Evolutionary conservation across 2,113 vertebrate genomes (phyloP).

Genomic region (Brachypteracias leptosomus): DNA sequence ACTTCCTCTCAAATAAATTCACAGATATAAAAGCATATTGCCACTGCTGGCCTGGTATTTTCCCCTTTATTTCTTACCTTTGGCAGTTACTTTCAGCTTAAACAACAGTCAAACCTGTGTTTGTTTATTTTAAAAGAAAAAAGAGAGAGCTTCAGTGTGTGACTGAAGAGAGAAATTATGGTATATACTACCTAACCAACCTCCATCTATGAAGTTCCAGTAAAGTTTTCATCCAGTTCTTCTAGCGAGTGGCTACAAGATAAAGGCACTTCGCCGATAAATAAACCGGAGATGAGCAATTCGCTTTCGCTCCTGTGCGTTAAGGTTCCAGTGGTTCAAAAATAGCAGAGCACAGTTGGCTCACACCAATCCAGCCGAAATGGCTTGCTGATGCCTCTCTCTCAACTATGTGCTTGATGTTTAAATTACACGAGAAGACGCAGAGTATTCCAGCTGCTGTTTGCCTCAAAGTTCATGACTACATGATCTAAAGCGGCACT

Average conservation of each 20-base stretch:
- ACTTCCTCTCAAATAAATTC: neutral
- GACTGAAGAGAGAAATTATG: neutral
- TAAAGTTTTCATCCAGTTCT: neutral
- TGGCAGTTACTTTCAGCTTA: neutral
- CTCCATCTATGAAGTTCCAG: neutral
- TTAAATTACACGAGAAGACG: neutral
- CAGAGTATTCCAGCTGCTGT: neutral
- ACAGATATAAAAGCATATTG: too few species aligned
- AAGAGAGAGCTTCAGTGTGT: neutral
- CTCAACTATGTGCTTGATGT: neutral
- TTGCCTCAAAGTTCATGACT: neutral
- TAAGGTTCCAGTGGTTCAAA: neutral
- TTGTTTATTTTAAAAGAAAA: neutral
- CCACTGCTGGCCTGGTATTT: neutral
- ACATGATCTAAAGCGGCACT: neutral
- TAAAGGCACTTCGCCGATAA: neutral
- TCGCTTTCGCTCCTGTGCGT: neutral
- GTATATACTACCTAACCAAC: neutral
- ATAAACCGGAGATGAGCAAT: neutral
- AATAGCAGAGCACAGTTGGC: neutral
- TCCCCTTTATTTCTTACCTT: neutral
- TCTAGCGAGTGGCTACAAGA: neutral
- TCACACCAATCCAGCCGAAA: neutral
- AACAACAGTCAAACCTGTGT: neutral
- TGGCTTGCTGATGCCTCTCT: neutral